Base-by-base conservation (phyloP, 2,888 invertebrate genomes). In the Bruchidius siliquastri region DNA sequence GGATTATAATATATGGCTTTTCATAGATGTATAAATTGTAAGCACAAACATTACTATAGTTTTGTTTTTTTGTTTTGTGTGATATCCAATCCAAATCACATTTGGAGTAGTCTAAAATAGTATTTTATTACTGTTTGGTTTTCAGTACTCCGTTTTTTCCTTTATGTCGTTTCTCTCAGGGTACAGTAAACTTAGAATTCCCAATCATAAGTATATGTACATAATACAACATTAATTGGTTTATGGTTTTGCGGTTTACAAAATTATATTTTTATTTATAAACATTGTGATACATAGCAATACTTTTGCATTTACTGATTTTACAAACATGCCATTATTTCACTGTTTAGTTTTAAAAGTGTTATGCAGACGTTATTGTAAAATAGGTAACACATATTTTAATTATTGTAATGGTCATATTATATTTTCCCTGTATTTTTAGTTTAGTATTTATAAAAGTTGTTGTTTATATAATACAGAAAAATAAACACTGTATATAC, bases 251-350 rank as follows among this genome's bases (percentile, higher is more conserved):
- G 72, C 26, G 67, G 30, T 69, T 68, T 26, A 67, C 70, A 73
- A 72, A 75, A 74, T 78, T 76, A 80, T 79, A 78, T 75, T 77
- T 75, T 78, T 76, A 77, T 77, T 49, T 49, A 78, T 75, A 77
- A 76, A 73, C 30, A 77, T 79, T 78, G 77, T 79, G 79, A 80
- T 78, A 79, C 72, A 72, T 75, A 79, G 82, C 82, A 81, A 82
- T 82, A 81, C 77, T 81, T 82, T 82, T 81, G 82, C 82, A 81
- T 81, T 79, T 76, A 74, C 74, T 73, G 73, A 74, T 79, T 78
- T 75, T 74, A 74, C 75, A 49, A 13, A 49, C 77, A 77, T 77
- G 74, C 75, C 74, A 76, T 78, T 71, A 75, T 74, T 75, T 75
- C 72, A 71, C 71, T 75, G 68, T 74, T 73, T 74, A 74, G 49